Base-by-base conservation (phyloP, 2,113 vertebrate genomes). In the Bufo gargarizans region DNA sequence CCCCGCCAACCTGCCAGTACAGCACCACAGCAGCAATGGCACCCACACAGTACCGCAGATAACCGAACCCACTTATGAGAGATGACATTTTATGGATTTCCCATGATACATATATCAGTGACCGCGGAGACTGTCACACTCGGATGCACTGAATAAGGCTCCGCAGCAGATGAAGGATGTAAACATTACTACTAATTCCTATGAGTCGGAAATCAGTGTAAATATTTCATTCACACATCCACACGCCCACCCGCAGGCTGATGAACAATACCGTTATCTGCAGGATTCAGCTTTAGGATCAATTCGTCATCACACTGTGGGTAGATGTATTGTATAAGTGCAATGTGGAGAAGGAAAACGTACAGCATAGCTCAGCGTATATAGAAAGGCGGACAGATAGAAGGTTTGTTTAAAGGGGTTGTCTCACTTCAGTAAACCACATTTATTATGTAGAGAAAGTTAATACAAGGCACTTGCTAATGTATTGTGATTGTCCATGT, bases 101-200 rank as follows among this genome's bases (percentile, higher is more conserved):
- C 72, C 50, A 45, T 76, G 58, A 61, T 19, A 61, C 79, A 47
- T 58, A 9, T 81, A 81, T 81, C 33, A 81, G 79, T 61, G 58
- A 81, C 22, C 63, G 33, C 16, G 78, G 78, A 58, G 78, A 61
- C 11, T 47, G 78, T 47, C 56, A 81, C 79, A 58, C 56, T 81
- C 22, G 58, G 14, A 61, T 47, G 33, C 17, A 45, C 43, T 81
- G 79, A 81, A 81, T 81, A 45, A 61, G 16, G 56, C 43, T 81
- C 12, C 12, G 19, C 79, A 19, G 58, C 79, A 83, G 20, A 83
- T 69, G 81, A 83, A 83, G 49, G 16, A 84, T 72, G 67, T 58
- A 72, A 84, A 84, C 69, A 74, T 84, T 84, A 84, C 67, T 84
- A 84, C 81, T 67, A 83, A 84, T 71, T 72, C 69, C 61, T 84